Base-by-base conservation (phyloP, 2,113 vertebrate genomes). In the Coryphaenoides rupestris region DNA sequence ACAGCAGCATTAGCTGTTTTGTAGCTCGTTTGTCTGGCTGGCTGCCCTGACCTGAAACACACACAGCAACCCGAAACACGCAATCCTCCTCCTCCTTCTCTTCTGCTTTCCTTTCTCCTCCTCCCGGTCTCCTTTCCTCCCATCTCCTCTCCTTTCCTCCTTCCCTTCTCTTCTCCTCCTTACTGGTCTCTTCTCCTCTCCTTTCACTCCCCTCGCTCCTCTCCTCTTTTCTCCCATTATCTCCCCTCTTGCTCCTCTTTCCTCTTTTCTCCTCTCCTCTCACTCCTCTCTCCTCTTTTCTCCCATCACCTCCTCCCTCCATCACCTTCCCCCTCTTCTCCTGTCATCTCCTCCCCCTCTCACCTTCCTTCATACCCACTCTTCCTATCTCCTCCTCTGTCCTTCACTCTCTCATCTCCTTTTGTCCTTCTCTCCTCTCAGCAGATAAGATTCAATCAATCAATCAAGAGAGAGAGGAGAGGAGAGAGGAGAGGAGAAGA, bases 351-450 rank as follows among this genome's bases (percentile, higher is more conserved):
- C 2, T 12, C 55, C 60, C 10, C 13, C 19, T 21, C 23, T 56
- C 62, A 57, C 67, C 53, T 19, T n/a, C n/a, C n/a, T n/a, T n/a
- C n/a, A n/a, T n/a, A n/a, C n/a, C n/a, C n/a, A n/a, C 14, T 58
- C 53, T 53, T 40, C 65, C 58, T 46, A 45, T 62, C n/a, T 47
- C 52, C 63, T 46, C 55, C 23, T 33, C 52, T 21, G 5, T 40
- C 24, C 13, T 46, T n/a, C 65, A 4, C 57, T 55, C 74, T 69
- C 59, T 33, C 61, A 10, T 12, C 22, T 4, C 61, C 24, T 50
- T 52, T 10, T 68, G 33, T 72, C 68, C 77, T 78, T 74, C 74
- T 80, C 65, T 70, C 40, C 60, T 21, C 33, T 40, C 7, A 40
- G 33, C 33, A 50, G 47, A 3, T 50, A 17, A 50, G 47, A 50